phyloP scores from a whole-genome alignment of 2,888 invertebrate genomes.

The Choristoneura rosaceana region DNA sequence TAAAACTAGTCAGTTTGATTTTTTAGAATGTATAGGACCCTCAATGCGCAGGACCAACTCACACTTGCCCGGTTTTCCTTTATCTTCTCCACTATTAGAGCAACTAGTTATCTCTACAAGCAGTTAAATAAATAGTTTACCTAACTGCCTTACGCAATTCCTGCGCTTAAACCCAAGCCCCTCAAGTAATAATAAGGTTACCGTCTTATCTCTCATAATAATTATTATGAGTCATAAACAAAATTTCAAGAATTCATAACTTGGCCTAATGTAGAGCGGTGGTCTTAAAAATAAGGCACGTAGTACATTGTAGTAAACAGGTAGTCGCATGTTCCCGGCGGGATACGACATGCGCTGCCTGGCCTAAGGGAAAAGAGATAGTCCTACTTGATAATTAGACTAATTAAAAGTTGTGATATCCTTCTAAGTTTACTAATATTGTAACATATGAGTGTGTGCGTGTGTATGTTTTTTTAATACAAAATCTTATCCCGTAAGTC shows the following conservation, averaged over 20 bases:
- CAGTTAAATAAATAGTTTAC: background rate
- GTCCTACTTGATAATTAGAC: background rate
- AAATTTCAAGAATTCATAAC: conserved; percentile 31
- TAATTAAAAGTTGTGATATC: too few relatives aligned
- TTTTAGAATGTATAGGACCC: too few relatives aligned
- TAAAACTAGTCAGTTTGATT: too few relatives aligned
- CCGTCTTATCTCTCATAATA: conserved; percentile 11
- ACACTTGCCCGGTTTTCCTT: too few relatives aligned
- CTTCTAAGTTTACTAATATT: too few relatives aligned
- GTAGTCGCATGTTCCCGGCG: conserved; percentile 11
- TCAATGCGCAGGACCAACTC: too few relatives aligned
- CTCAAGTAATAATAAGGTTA: conserved; percentile 8
- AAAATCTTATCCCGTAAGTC: too few relatives aligned
- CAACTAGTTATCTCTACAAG: background rate
- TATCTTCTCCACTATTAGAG: too few relatives aligned
- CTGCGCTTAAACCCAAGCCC: background rate
- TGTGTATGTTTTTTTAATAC: too few relatives aligned
- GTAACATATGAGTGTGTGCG: too few relatives aligned
- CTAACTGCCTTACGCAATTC: background rate
- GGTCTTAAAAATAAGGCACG: conserved; percentile 39
- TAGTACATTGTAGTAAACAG: conserved; percentile 40
- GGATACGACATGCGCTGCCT: conserved; percentile 11
- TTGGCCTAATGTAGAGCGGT: conserved; percentile 11
- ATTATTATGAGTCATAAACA: conserved; percentile 22
- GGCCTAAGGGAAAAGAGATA: conserved; percentile 12